Evolutionary conservation across 2,888 invertebrate genomes (phyloP), one percentile per base, ranked within the genome.

Genomic region (Pomacea canaliculata): DNA sequence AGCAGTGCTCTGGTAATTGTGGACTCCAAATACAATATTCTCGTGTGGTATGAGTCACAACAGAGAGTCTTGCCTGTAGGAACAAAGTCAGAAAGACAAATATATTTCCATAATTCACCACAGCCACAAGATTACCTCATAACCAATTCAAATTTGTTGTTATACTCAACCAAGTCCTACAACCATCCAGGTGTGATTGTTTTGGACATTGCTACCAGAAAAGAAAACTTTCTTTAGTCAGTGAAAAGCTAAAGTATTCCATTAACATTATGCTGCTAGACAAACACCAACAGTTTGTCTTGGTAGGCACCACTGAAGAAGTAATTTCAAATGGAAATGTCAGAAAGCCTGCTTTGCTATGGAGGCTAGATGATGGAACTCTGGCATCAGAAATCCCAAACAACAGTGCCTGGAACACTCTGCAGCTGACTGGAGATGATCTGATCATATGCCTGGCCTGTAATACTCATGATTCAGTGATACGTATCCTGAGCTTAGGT

Each of bases 281-380:
- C 73, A 48, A 77, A 13, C 77, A 80, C 4, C 81, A 86, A 72
- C 79, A 81, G 49, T 83, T 72, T 78, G 76, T 83, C 13, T 70
- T 85, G 0, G 78, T 80, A 12, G 80, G 77, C 7, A 76, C 79
- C 19, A 76, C 67, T 13, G 77, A 76, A 13, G 51, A 56, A 16
- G 8, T 56, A 10, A 56, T 67, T n/a, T 10, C 66, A 19, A 73
- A 73, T n/a, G 73, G 73, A 37, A 67, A 51, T n/a, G 19, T 5
- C 8, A 46, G 46, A 7, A 66, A 67, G 18, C 67, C 73, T 13
- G 66, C 56, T 46, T 56, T 73, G 18, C 16, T 73, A 59, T 73
- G 66, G 66, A 63, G 59, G 10, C 73, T 73, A 59, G 67, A n/a
- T 10, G 67, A 56, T 59, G 73, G 73, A 8, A 59, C 46, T 13